phyloP scores from a whole-genome alignment of 2,113 vertebrate genomes.

The Eurystomus gularis region DNA sequence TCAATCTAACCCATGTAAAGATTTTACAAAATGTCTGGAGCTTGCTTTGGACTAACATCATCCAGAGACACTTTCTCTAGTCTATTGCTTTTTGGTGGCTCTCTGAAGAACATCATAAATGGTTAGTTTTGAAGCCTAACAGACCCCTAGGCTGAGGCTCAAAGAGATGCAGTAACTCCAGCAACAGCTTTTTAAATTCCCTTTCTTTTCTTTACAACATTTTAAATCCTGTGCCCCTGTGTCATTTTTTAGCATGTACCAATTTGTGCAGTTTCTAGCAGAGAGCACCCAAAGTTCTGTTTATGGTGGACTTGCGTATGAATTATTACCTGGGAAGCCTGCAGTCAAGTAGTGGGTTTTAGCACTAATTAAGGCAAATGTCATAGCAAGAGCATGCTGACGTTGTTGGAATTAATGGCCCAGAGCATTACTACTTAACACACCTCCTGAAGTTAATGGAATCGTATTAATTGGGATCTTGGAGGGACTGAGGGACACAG shows the following conservation, averaged over 20 bases:
- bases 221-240: background rate
- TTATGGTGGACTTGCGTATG: slow-evolving; percentile 20
- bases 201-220: background rate
- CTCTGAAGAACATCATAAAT: background rate
- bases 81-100: background rate
- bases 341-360: slow-evolving; percentile 53
- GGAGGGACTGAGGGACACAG: slow-evolving; percentile 36
- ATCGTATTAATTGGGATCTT: slow-evolving; percentile 69
- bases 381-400: slow-evolving; percentile 68
- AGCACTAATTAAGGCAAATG: slow-evolving; percentile 68
- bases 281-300: slow-evolving; percentile 1
- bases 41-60: background rate
- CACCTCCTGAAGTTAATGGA: slow-evolving; percentile 71
- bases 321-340: slow-evolving; percentile 55
- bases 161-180: background rate
- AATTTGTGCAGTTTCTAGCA: background rate
- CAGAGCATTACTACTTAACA: slow-evolving; percentile 64
- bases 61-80: background rate
- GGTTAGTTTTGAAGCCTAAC: background rate
- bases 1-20: background rate
- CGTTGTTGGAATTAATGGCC: slow-evolving; percentile 70
- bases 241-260: background rate
- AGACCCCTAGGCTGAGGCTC: background rate
- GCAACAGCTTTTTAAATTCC: background rate
- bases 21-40: background rate